Base-by-base conservation (phyloP, 2,888 invertebrate species). In the Himalopsyche anomala region DNA sequence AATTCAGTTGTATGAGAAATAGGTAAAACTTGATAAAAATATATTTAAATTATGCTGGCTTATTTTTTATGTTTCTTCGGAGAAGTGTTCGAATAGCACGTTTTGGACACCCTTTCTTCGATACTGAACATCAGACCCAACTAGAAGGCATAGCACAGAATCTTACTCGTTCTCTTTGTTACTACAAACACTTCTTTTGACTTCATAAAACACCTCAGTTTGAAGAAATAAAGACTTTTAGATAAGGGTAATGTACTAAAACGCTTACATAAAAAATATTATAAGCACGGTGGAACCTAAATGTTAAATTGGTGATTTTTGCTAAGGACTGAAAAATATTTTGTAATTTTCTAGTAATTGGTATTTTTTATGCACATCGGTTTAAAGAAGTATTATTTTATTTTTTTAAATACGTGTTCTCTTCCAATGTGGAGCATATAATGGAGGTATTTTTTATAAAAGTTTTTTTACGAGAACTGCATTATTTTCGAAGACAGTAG, bases 181-280 rank as follows among this genome's bases (percentile, higher is more conserved):
- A 62, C 62, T 62, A 19, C 62, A 5, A 19, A 62, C 62, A 19
- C 62, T 62, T 62, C 62, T 19, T 62, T 62, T 62, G 62, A 62
- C 62, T 62, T 62, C 62, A 62, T 62, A 62, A 62, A 62, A 62
- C 51, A 45, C 81, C 81, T 28, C 42, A 17, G 51, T 45, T 51
- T 51, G 54, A 55, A 79, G 45, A 85, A 81, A 42, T 56, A 81
- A 69, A 56, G 81, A n/a, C 81, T 85, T 85, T 85, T 28, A 85
- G 85, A 81, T 85, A 85, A 85, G 81, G 81, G 62, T 81, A 81
- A 85, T 85, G 69, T 81, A 85, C 81, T 85, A 56, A 56, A 19
- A 28, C n/a, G 81, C 42, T 45, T 45, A n/a, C 17, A 81, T 19
- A 28, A n/a, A 28, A 81, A 81, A 81, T 62, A 62, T 62, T 11